phyloP scores from a whole-genome alignment of 1,140 invertebrate species.

The Ericerus pela region DNA sequence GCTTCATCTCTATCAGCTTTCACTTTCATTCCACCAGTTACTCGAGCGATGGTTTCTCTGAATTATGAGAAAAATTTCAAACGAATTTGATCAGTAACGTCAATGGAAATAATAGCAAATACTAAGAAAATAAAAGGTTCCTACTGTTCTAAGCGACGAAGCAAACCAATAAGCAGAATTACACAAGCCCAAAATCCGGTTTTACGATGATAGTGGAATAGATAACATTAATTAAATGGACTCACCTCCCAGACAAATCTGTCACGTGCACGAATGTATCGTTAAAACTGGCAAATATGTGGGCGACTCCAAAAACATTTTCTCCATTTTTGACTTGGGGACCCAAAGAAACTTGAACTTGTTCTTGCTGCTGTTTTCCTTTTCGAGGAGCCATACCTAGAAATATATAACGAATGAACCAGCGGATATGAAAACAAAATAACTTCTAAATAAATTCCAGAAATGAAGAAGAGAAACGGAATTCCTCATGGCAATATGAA shows the following conservation, averaged over 20 bases:
- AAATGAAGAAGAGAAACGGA: no score
- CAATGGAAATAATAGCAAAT: background rate
- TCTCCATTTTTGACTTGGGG: conserved; percentile 95
- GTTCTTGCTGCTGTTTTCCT: conserved; percentile 90
- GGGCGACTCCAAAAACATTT: conserved; percentile 95
- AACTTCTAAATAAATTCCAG: no score
- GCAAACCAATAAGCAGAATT: background rate
- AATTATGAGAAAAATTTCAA: conserved; percentile 19
- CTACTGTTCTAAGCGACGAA: background rate
- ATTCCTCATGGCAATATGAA: no score
- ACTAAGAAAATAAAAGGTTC: background rate
- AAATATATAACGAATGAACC: no score
- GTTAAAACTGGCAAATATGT: conserved; percentile 99
- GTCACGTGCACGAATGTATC: conserved; percentile 99
- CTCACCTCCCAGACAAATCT: conserved; percentile 84
- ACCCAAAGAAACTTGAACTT: conserved; percentile 89
- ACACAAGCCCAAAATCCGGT: background rate
- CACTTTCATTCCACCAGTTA: conserved; percentile 99
- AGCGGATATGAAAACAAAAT: no score
- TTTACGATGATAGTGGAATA: background rate
- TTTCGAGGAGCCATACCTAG: conserved; percentile 97
- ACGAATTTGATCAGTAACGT: background rate
- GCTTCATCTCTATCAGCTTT: conserved; percentile 99
- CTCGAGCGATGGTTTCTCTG: conserved; percentile 93
- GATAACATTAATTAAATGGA: background rate